These are phyloP conservation scores for Myotis vivesi DNA, from an alignment of 2,797 vertebrate genomes.

Conservation along the genomic window DNA sequence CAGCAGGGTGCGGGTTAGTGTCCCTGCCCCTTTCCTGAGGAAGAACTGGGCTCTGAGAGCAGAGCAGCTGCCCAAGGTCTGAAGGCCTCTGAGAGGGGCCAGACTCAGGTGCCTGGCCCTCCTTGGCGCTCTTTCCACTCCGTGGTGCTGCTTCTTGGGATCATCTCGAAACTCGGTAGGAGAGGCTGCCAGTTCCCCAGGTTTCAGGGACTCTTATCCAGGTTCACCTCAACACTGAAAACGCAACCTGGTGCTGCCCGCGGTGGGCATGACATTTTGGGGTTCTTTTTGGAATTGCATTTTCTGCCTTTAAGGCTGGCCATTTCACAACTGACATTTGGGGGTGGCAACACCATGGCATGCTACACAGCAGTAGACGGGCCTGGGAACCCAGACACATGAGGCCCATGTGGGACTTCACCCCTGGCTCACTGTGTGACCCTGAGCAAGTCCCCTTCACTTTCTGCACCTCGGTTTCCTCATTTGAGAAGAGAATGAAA, in stretches of 20 bases:
- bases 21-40: no score
- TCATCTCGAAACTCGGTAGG: not conserved
- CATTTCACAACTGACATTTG: not conserved
- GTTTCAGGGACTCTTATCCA: not conserved
- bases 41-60: not conserved
- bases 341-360: not conserved
- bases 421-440: not conserved
- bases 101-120: not conserved
- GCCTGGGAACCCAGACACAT: not conserved
- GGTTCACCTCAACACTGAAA: not conserved
- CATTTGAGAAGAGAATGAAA: not conserved
- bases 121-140: not conserved
- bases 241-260: not conserved
- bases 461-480: not conserved
- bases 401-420: not conserved
- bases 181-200: not conserved
- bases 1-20: fast-evolving
- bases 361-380: not conserved
- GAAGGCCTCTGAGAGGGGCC: not conserved
- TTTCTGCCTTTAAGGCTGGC: not conserved
- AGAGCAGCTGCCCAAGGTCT: not conserved
- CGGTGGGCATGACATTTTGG: fast-evolving
- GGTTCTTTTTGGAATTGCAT: not conserved
- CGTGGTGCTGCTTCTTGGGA: not conserved
- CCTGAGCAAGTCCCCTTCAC: not conserved